These are phyloP conservation scores for Meta bourneti DNA, from an alignment of 2,888 invertebrate species.

Conservation along the genomic window DNA sequence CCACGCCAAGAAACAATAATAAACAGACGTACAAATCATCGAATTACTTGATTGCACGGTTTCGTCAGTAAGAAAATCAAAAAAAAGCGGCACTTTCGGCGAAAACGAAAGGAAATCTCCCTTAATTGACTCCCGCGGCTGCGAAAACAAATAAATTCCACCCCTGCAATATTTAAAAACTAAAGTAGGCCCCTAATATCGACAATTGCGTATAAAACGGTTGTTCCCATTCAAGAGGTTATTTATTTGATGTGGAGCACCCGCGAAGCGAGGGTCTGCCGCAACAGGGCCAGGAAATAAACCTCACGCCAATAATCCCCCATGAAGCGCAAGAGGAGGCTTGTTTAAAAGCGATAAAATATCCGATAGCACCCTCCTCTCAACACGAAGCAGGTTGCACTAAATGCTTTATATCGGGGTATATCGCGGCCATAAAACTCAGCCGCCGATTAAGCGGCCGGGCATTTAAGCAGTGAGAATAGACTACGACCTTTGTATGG, in stretches of 20 bases:
- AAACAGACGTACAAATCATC: not conserved
- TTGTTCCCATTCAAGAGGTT: conserved; percentile 38
- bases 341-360: conserved; percentile 76
- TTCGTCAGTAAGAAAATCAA: too few relatives aligned
- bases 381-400: conserved; percentile 61
- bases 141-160: conserved; percentile 25
- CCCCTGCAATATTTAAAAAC: conserved; percentile 22
- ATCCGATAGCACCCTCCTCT: conserved; percentile 56
- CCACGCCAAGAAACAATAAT: not conserved
- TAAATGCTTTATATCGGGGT: conserved; percentile 71
- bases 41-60: too few relatives aligned
- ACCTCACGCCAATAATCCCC: conserved; percentile 62
- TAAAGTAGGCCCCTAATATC: conserved; percentile 19
- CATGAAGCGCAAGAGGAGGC: conserved; percentile 50
- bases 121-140: not conserved
- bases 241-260: conserved; percentile 52
- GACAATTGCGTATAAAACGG: conserved; percentile 33
- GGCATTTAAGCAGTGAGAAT: conserved; percentile 36
- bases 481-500: conserved; percentile 65
- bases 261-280: conserved; percentile 3
- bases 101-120: not conserved
- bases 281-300: conserved; percentile 54
- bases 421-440: conserved; percentile 71
- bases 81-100: not conserved
- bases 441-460: conserved; percentile 39